Evolutionary conservation across 2,113 vertebrate species (phyloP).

Genomic region (Manacus vitellinus): DNA sequence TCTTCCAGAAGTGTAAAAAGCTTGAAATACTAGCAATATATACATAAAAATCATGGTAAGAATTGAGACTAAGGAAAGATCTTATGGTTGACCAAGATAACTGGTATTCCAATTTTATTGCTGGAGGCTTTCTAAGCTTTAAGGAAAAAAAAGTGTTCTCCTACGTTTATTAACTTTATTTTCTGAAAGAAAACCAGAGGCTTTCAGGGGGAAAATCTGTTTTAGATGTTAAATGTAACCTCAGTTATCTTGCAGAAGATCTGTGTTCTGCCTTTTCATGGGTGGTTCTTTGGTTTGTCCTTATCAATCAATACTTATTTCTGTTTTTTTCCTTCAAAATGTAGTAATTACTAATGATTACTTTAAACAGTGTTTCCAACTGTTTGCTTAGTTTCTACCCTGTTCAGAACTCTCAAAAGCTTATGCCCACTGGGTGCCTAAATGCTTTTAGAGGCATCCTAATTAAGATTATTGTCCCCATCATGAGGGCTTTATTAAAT

Average conservation of each 20-base stretch:
- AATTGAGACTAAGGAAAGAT: not conserved
- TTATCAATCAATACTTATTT: not conserved
- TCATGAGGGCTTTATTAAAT: not conserved
- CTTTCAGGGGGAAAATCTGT: accelerated
- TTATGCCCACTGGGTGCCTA: not conserved
- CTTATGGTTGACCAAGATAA: not conserved
- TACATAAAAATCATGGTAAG: not conserved
- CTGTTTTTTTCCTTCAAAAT: not conserved
- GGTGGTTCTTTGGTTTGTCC: not conserved
- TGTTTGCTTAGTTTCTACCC: not conserved
- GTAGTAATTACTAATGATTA: not conserved
- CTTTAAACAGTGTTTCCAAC: not conserved
- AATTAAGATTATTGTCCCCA: not conserved
- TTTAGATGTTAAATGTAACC: not conserved
- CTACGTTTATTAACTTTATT: not conserved
- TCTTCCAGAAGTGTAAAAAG: not conserved
- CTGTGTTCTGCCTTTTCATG: not conserved
- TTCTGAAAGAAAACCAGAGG: not conserved
- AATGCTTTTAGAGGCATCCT: not conserved
- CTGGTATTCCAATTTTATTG: not conserved
- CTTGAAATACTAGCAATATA: not conserved
- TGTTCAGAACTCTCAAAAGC: not conserved
- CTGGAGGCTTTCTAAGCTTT: not conserved
- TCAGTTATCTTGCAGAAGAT: not conserved
- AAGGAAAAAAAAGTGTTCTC: not conserved